phyloP scores from a whole-genome alignment of 1,140 invertebrate species.

The Dinoponera quadriceps region DNA sequence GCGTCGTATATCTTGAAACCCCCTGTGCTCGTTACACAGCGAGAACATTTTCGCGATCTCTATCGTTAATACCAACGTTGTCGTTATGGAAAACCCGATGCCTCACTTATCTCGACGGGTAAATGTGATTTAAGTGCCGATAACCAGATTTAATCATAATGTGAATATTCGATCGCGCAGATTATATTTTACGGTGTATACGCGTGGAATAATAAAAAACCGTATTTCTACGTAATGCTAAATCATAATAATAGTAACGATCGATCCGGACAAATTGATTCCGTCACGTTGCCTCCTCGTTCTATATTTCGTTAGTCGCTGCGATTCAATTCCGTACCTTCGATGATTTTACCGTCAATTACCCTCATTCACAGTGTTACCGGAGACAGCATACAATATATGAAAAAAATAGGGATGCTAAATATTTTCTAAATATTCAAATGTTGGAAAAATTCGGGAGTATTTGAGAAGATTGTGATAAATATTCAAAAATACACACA shows the following conservation, averaged over 20 bases:
- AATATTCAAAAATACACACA: too few relatives aligned
- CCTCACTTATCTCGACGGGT: not conserved
- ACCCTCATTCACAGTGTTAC: not conserved
- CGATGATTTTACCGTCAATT: not conserved
- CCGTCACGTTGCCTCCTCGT: not conserved
- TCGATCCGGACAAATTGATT: not conserved
- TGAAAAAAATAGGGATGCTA: too few relatives aligned
- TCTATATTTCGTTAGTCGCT: not conserved
- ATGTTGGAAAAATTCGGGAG: too few relatives aligned
- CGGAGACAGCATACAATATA: too few relatives aligned
- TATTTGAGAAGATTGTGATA: too few relatives aligned
- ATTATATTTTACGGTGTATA: slow-evolving; percentile 27
- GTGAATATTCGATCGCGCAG: not conserved
- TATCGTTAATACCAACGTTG: slow-evolving; percentile 39
- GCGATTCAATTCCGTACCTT: not conserved
- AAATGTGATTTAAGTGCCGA: not conserved
- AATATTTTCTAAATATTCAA: too few relatives aligned
- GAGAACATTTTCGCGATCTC: not conserved
- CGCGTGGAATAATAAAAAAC: not conserved
- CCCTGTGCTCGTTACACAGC: not conserved
- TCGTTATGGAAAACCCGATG: not conserved
- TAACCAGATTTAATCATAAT: slow-evolving; percentile 6
- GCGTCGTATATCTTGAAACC: not conserved
- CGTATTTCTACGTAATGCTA: not conserved
- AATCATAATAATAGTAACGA: not conserved